Evolutionary conservation across 2,888 invertebrate species (phyloP).

Genomic region (Archaeoteleia sp.): DNA sequence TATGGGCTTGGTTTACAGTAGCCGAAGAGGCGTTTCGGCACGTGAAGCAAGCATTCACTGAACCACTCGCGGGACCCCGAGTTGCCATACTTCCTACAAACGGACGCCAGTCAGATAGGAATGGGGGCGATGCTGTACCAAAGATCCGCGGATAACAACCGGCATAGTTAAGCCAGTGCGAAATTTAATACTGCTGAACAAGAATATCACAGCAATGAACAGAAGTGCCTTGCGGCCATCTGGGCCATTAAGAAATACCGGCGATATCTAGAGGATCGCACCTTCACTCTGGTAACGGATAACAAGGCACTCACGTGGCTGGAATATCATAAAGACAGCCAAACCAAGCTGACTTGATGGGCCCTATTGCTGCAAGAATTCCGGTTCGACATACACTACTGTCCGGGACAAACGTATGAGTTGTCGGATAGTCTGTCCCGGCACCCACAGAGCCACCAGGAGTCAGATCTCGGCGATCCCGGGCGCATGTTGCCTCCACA

Average conservation of each 20-base stretch:
- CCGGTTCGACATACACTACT: slow-evolving; percentile 43
- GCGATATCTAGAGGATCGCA: too few relatives aligned
- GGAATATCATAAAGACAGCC: slow-evolving; percentile 37
- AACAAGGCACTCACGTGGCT: slow-evolving; percentile 53
- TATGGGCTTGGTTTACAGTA: too few relatives aligned
- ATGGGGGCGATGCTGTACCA: too few relatives aligned
- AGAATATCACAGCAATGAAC: slow-evolving; percentile 27
- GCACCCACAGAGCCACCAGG: slow-evolving; percentile 26
- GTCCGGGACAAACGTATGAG: slow-evolving; percentile 41
- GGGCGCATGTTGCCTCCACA: too few relatives aligned
- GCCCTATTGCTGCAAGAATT: slow-evolving; percentile 51
- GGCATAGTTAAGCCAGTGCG: background rate
- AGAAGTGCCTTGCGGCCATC: slow-evolving; percentile 17
- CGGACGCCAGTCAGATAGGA: too few relatives aligned
- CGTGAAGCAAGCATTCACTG: too few relatives aligned
- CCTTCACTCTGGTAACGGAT: slow-evolving; percentile 51
- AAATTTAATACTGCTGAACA: background rate
- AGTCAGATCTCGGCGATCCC: too few relatives aligned
- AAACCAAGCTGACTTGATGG: slow-evolving; percentile 53
- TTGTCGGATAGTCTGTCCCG: slow-evolving; percentile 52
- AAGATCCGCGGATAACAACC: too few relatives aligned
- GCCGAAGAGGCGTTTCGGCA: too few relatives aligned
- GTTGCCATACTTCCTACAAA: too few relatives aligned
- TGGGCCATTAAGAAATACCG: slow-evolving; percentile 10
- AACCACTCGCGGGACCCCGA: too few relatives aligned